Base-by-base conservation (phyloP, 2,797 vertebrate species). In the Poecilia velifera region DNA sequence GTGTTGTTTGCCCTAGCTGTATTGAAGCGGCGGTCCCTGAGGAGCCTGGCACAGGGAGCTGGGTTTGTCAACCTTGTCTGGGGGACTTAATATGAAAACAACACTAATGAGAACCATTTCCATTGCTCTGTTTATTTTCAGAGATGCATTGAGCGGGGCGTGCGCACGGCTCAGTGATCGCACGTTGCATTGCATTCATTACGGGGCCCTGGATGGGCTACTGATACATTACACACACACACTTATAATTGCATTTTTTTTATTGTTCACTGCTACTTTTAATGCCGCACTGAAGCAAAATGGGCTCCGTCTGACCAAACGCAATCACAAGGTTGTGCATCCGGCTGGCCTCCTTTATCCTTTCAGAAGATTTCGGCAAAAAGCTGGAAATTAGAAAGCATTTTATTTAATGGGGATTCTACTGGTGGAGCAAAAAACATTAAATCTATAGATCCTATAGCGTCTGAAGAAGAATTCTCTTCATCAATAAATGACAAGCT, bases 71-170 rank as follows among this genome's bases (percentile, higher is more conserved):
- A 94, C 92, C 93, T 94, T 92, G 92, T 94, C 93, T 92, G 91
- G 92, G 93, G 93, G 94, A 94, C 93, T 94, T 94, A 93, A 93
- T 94, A 94, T 93, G 94, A 95, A 95, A 95, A 95, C 94, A 95
- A 92, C 93, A 92, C 94, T 96, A 95, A 95, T 94, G 94, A 95
- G 94, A 93, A 93, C 93, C 93, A 93, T 95, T 95, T 94, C 94
- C 91, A 94, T 88, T 88, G 93, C 93, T 93, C 94, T 92, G 94
- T 95, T 96, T 95, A 94, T 94, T 95, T 93, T 89, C 94, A 90
- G 89, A 89, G 93, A 93, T 91, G 92, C 92, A 91, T 90, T 88
- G 94, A 93, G 93, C 86, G 80, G 87, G 91, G 89, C 88, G 86
- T 86, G 82, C 87, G 84, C 93, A 93, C 92, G 94, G 92, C 94